phyloP scores from a whole-genome alignment of 2,113 vertebrate species.

The Nothocercus julius region DNA sequence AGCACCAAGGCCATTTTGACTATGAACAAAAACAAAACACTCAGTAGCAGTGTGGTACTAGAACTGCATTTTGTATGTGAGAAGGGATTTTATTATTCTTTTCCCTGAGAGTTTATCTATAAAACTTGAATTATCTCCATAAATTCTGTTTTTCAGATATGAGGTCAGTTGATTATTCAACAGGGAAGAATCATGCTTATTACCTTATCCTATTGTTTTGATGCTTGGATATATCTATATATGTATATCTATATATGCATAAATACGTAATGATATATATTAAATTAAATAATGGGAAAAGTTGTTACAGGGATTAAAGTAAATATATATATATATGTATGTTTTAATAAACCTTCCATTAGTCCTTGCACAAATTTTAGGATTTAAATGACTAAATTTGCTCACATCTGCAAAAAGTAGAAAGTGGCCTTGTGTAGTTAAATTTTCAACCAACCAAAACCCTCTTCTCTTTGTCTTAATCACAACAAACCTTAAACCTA shows the following conservation, averaged over 20 bases:
- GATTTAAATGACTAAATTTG: not conserved
- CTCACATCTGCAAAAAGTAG: not conserved
- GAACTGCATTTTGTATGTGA: not conserved
- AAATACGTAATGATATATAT: no score
- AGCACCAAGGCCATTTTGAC: not conserved
- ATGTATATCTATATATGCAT: no score
- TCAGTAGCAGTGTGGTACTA: not conserved
- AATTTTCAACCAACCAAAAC: not conserved
- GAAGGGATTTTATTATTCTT: not conserved
- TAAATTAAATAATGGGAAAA: no score
- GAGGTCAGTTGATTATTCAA: not conserved
- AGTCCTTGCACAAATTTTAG: not conserved
- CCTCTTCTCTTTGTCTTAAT: not conserved
- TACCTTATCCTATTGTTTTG: not conserved
- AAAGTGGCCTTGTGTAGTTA: not conserved
- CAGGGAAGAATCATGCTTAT: not conserved
- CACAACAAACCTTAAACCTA: not conserved
- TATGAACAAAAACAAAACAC: not conserved
- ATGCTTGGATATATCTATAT: not conserved
- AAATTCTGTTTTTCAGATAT: not conserved
- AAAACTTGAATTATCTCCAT: not conserved
- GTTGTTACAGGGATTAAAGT: no score
- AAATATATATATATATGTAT: no score
- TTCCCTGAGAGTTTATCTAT: constrained; percentile 13
- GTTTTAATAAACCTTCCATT: not conserved